These are phyloP conservation scores for Beroe forskalii DNA, from an alignment of 37 sponge, comb jelly and placozoan species.

Conservation along the genomic window DNA sequence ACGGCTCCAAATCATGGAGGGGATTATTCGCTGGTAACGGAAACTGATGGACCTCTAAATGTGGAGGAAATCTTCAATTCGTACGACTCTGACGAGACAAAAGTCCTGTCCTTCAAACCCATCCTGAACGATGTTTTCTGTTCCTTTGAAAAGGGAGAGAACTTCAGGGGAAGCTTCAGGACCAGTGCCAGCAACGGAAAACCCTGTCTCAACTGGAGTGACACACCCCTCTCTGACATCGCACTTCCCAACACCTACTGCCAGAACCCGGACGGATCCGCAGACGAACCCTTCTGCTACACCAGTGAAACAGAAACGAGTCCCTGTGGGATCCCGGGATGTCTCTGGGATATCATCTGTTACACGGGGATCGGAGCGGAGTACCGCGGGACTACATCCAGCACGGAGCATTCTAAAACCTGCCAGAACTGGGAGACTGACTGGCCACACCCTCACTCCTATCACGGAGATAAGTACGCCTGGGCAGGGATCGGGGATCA, in stretches of 20 bases:
- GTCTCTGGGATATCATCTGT: conserved; percentile 53
- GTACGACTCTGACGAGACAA: background rate
- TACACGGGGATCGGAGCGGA: conserved; percentile 29
- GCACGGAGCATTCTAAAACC: background rate
- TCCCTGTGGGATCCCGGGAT: conserved; percentile 9
- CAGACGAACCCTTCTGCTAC: conserved; percentile 53
- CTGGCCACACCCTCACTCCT: background rate
- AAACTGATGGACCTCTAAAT: conserved; percentile 4
- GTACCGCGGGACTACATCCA: background rate
- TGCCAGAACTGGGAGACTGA: conserved; percentile 56
- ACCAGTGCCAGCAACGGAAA: background rate
- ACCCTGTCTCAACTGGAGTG: conserved; percentile 43
- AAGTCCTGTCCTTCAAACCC: background rate
- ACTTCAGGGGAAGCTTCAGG: background rate
- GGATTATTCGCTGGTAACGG: background rate
- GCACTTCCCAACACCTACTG: conserved; percentile 10
- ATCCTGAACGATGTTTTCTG: conserved; percentile 50
- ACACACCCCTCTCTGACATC: conserved; percentile 8
- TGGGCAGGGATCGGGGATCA: conserved; percentile 59
- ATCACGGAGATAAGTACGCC: background rate
- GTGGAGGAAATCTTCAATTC: background rate
- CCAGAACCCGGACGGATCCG: conserved; percentile 39
- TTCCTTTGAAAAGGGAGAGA: background rate
- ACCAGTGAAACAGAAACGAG: conserved; percentile 55
- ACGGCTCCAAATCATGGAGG: background rate